These are phyloP conservation scores for Eueides isabella DNA, from an alignment of 1,140 invertebrate species.

Conservation along the genomic window DNA sequence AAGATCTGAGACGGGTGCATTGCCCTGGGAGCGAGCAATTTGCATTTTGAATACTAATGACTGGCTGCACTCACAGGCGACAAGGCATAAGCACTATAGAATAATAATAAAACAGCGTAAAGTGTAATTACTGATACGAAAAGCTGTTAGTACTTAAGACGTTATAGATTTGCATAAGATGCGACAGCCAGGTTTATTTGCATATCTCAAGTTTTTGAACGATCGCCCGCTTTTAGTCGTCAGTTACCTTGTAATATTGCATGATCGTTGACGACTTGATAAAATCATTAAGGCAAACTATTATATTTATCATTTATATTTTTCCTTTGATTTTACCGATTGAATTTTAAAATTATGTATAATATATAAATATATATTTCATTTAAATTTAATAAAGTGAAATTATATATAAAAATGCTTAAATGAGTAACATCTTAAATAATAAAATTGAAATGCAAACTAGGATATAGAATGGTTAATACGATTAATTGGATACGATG, in stretches of 20 bases:
- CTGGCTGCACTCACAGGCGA: constrained; percentile 60
- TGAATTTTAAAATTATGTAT: neutral
- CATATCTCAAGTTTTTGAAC: constrained; percentile 41
- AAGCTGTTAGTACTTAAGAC: constrained; percentile 58
- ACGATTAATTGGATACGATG: neutral
- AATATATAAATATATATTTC: no score
- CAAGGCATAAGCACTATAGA: constrained; percentile 58
- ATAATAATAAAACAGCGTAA: constrained; percentile 68
- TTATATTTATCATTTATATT: neutral
- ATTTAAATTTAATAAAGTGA: neutral
- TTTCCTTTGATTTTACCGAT: neutral
- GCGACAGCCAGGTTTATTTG: constrained; percentile 40
- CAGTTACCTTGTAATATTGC: constrained; percentile 30
- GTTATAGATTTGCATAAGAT: constrained; percentile 56
- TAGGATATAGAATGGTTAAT: neutral
- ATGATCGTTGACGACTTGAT: constrained; percentile 21
- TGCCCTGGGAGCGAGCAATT: constrained; percentile 68
- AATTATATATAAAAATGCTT: neutral
- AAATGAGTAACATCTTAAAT: neutral
- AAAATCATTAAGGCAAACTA: constrained; percentile 18
- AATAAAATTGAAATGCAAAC: neutral
- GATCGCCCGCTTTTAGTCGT: constrained; percentile 36
- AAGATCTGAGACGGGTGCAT: constrained; percentile 71
- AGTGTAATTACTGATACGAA: constrained; percentile 65
- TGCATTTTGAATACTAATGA: constrained; percentile 77